Percentiles rank a stretch among this genome's conserved stretches.
phyloP scores from a whole-genome alignment of 2,888 invertebrate genomes.

The Spisula solida region DNA sequence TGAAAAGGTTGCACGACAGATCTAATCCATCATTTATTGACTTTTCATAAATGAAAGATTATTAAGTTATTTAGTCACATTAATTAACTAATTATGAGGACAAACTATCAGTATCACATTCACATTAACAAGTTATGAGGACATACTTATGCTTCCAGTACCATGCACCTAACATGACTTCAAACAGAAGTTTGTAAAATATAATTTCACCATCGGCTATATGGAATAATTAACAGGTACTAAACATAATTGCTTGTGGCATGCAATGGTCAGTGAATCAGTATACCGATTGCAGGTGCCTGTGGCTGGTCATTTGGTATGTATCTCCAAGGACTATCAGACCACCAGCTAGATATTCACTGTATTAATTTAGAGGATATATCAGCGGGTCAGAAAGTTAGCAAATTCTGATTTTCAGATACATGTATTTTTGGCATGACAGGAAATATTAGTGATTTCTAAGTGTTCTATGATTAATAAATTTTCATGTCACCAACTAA shows the following conservation, averaged over 20 bases:
- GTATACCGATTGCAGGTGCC: neutral
- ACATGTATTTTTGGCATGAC: too few species aligned
- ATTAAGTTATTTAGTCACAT: conserved; percentile 6
- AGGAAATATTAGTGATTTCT: too few species aligned
- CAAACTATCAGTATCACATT: neutral
- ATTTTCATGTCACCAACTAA: too few species aligned
- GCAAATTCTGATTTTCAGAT: too few species aligned
- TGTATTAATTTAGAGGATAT: too few species aligned
- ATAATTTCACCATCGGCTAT: neutral
- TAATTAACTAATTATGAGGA: neutral
- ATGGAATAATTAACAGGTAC: too few species aligned
- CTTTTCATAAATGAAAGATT: neutral
- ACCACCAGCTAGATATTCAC: too few species aligned
- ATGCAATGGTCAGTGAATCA: neutral
- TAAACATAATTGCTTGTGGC: neutral
- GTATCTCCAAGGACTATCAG: conserved; percentile 3
- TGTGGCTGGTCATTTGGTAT: neutral
- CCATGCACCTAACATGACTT: neutral
- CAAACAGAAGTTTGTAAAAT: neutral
- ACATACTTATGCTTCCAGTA: neutral
- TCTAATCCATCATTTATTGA: conserved; percentile 9
- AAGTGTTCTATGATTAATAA: too few species aligned
- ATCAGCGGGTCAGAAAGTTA: too few species aligned
- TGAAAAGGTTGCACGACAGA: neutral
- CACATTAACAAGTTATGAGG: neutral